Evolutionary conservation across 2,888 invertebrate genomes (phyloP), one percentile per base, ranked within the genome.

Genomic region (Harpalus rufipes): DNA sequence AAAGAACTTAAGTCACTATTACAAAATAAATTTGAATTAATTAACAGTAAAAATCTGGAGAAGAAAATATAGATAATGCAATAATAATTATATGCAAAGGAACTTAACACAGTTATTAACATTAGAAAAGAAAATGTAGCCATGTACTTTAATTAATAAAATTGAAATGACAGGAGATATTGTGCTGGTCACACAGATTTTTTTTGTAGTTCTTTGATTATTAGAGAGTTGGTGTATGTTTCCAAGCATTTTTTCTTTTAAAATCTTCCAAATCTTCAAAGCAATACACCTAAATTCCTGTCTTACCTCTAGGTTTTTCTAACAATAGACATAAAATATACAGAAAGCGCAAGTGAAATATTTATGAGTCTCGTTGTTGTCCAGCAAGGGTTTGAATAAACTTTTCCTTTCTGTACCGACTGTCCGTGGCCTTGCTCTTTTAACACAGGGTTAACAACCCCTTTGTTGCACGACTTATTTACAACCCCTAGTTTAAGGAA

Each of bases 311-410:
- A 12, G 44, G 44, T 51, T 51, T 51, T 51, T 8, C 39, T 39
- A 68, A 68, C 68, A 68, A 68, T 68, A 8, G 68, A 14, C 68
- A 68, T 68, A 76, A 76, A 76, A 44, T 76, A 72, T 86, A 87
- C 85, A 86, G 87, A 88, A 88, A 88, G 87, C 87, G 88, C 89
- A 87, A 88, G 88, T 88, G 88, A 88, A 88, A 87, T 88, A 89
- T 89, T 89, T 89, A 89, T 88, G 89, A 86, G 81, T 87, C 68
- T 12, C 68, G 58, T 81, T 65, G 63, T 63, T 63, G 44, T 41
- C 39, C 65, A 18, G 68, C 56, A 82, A 82, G 82, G 72, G 82
- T 82, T 41, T 65, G 82, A 58, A 82, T 82, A 82, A 81, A 88
- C 89, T 89, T 88, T 88, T 87, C 87, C 88, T 89, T 88, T 89